Conservation (phyloP, 2,113 vertebrate genomes). For the Ancistrus triradiatus region DNA sequence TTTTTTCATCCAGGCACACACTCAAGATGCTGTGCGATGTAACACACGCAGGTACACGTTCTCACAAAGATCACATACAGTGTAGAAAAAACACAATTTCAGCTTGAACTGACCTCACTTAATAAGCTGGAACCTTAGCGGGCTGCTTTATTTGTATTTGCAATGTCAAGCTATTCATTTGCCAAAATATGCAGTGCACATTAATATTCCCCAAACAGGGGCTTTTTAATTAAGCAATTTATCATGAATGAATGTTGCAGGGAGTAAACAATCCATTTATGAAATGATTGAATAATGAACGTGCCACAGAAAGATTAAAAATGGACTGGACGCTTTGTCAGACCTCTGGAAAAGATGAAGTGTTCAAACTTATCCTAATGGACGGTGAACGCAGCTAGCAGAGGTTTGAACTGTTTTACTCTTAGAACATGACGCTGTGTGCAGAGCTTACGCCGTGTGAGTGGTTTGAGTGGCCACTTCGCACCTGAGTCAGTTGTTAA, state of each 20-base stretch:
- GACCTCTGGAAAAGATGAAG: no score
- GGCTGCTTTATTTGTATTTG: not conserved
- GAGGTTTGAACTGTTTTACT: no score
- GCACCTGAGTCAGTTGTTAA: no score
- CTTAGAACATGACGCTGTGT: no score
- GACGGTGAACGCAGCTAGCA: no score
- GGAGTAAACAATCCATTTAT: constrained; percentile 6
- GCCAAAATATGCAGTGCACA: not conserved
- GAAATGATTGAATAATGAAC: not conserved
- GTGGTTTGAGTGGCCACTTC: no score
- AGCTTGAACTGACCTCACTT: not conserved
- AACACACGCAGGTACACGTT: constrained; percentile 2
- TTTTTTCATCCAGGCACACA: no score
- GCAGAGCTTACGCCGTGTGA: no score
- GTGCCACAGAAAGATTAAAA: not conserved
- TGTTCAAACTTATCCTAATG: no score
- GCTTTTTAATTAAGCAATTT: constrained; percentile 11
- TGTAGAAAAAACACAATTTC: constrained; percentile 1
- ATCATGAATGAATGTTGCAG: constrained; percentile 9
- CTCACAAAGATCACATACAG: no score
- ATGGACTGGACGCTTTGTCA: no score
- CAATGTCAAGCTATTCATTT: not conserved
- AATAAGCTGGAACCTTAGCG: not conserved
- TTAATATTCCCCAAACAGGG: not conserved
- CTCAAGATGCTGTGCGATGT: no score